Evolutionary conservation across 2,113 vertebrate genomes (phyloP).

Genomic region (Raja brachyura): DNA sequence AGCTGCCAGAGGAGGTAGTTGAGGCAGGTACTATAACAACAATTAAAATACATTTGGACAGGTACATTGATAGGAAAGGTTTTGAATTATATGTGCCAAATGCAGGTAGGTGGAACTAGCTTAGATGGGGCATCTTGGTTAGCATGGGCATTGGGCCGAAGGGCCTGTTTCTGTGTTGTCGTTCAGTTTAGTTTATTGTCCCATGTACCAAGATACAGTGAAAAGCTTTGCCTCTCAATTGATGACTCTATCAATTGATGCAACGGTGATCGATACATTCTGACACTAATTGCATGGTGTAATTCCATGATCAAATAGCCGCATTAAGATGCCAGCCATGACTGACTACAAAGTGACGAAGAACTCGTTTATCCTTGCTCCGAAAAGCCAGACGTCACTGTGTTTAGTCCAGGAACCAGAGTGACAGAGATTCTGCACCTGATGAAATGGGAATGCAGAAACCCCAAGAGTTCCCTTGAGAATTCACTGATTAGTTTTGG

Average conservation of each 20-base stretch:
- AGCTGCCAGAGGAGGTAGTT: no score
- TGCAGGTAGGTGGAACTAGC: no score
- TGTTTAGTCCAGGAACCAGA: constrained; percentile 72
- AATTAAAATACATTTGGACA: no score
- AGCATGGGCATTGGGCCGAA: no score
- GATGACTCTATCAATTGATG: background rate
- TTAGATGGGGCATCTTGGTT: no score
- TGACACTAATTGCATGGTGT: background rate
- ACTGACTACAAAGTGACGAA: constrained; percentile 50
- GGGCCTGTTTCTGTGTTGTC: no score
- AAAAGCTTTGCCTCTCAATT: no score
- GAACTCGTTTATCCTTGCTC: constrained; percentile 79
- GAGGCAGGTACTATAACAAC: no score
- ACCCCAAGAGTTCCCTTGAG: constrained; percentile 87
- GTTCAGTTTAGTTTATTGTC: no score
- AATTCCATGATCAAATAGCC: background rate
- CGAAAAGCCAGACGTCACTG: constrained; percentile 98
- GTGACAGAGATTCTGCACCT: constrained; percentile 73
- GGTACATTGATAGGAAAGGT: no score
- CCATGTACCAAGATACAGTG: no score
- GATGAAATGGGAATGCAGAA: constrained; percentile 89
- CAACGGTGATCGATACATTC: background rate
- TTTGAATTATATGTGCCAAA: no score
- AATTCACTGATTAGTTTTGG: constrained; percentile 90
- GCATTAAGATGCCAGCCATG: background rate